Evolutionary conservation across 2,113 vertebrate species (phyloP), one percentile per base, ranked within the genome.

Genomic region (Chauna torquata): DNA sequence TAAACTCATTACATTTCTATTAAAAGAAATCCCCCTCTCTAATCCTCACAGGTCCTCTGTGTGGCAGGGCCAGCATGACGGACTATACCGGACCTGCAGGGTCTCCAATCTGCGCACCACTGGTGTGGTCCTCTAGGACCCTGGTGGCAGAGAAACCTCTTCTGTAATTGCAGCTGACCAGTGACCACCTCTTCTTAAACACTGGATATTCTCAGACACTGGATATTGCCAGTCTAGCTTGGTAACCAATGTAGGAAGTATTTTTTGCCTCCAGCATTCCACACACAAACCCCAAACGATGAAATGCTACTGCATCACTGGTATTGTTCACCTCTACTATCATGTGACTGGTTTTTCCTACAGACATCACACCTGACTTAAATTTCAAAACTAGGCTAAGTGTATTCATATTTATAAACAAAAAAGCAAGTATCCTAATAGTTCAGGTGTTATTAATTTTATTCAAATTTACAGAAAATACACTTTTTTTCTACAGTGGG

Each of bases 91-190:
- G 36, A 76, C n/a, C 20, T 52, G 11, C 13, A 28, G 28, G 61
- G 70, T 40, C 54, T 45, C 6, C 20, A 57, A 30, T 28, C 11
- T 50, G 17, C 22, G n/a, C 54, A 11, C 24, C 20, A 28, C 20
- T 40, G 32, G 12, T 40, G 47, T 34, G 13, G 58, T 24, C 70
- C 47, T 66, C 36, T 0, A 3, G 25, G 47, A 24, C 20, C 47
- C 3, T 30, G n/a, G 16, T 0, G 0, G 28, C 9, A 52, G 8
- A 62, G 20, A 36, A 32, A 25, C 32, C 25, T 25, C 34, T n/a
- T 12, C 49, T 59, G 16, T 40, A 45, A 49, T 11, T 79, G 6
- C 32, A 70, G 2, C 17, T 47, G 12, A 45, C 59, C 28, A 45
- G 47, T 7, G 24, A 49, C 52, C 50, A 62, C 8, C 19, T 59